Evolutionary conservation across 2,888 invertebrate genomes (phyloP).

Genomic region (Drosophila testacea): DNA sequence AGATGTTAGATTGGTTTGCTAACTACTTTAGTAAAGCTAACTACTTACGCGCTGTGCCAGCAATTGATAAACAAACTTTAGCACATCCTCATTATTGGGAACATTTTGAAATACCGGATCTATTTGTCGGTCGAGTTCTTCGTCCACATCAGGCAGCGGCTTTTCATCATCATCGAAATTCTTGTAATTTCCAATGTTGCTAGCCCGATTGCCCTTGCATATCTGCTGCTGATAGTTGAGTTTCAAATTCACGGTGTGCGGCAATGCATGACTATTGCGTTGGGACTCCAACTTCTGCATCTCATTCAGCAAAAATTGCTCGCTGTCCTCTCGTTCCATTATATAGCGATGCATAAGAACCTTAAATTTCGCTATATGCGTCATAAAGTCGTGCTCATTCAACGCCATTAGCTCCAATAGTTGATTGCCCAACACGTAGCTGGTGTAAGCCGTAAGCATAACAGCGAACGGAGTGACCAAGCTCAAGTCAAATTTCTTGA

Average conservation of each 20-base stretch:
- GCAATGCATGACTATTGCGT: constrained; percentile 68
- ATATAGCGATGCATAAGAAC: constrained; percentile 75
- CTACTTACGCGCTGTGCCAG: constrained; percentile 70
- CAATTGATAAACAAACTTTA: constrained; percentile 75
- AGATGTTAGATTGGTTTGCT: not conserved
- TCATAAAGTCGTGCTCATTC: constrained; percentile 78
- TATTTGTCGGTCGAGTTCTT: constrained; percentile 66
- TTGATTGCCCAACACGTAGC: constrained; percentile 80
- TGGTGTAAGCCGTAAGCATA: constrained; percentile 79
- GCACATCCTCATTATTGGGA: constrained; percentile 76
- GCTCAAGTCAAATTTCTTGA: constrained; percentile 65
- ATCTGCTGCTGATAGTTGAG: constrained; percentile 78
- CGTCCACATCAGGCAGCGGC: constrained; percentile 51
- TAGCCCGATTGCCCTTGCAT: constrained; percentile 82
- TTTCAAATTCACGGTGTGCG: constrained; percentile 61
- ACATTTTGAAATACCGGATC: constrained; percentile 82
- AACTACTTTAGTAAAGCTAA: not conserved
- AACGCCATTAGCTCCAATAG: constrained; percentile 77
- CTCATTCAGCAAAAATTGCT: constrained; percentile 72
- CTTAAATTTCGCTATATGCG: constrained; percentile 69
- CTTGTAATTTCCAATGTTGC: constrained; percentile 81
- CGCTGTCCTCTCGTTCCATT: constrained; percentile 79
- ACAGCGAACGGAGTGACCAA: constrained; percentile 75
- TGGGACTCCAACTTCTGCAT: constrained; percentile 73
- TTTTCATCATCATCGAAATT: constrained; percentile 74